Evolutionary conservation across 2,797 vertebrate species (phyloP).

Genomic region (Staurois parvus): DNA sequence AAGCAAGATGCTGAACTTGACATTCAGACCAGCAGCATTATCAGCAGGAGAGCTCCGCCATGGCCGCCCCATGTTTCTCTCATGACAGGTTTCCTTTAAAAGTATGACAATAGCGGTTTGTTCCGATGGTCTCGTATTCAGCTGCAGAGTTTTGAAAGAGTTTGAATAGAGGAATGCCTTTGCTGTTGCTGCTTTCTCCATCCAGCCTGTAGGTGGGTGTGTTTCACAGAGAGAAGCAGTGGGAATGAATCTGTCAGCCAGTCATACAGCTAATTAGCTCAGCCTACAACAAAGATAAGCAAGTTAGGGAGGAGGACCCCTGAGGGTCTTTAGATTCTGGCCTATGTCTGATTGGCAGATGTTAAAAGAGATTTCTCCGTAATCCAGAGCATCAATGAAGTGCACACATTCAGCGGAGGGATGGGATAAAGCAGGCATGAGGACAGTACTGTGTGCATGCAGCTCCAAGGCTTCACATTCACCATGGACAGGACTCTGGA

Average conservation of each 20-base stretch:
- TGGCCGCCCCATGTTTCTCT: neutral
- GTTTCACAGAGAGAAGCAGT: constrained; percentile 72
- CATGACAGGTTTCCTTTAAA: neutral
- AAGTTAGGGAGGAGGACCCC: constrained; percentile 81
- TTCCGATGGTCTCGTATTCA: neutral
- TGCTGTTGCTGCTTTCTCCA: constrained; percentile 65
- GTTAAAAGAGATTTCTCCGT: constrained; percentile 73
- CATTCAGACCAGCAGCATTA: too few species aligned
- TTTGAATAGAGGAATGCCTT: constrained; percentile 64
- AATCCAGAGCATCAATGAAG: constrained; percentile 75
- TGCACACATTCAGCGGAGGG: constrained; percentile 71
- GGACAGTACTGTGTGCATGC: constrained; percentile 65
- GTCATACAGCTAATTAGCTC: constrained; percentile 89
- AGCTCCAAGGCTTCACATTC: constrained; percentile 65
- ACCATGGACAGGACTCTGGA: constrained; percentile 75
- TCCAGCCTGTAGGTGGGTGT: constrained; percentile 72
- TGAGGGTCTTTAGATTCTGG: constrained; percentile 74
- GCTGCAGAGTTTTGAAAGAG: constrained; percentile 41
- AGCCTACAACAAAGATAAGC: constrained; percentile 88
- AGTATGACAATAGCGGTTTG: neutral
- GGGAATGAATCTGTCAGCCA: constrained; percentile 72
- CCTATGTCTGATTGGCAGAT: constrained; percentile 77
- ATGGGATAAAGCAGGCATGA: constrained; percentile 73
- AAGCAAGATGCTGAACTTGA: too few species aligned
- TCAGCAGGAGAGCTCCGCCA: neutral